Evolutionary conservation across 2,888 invertebrate species (phyloP).

Genomic region (Desoria tigrina): DNA sequence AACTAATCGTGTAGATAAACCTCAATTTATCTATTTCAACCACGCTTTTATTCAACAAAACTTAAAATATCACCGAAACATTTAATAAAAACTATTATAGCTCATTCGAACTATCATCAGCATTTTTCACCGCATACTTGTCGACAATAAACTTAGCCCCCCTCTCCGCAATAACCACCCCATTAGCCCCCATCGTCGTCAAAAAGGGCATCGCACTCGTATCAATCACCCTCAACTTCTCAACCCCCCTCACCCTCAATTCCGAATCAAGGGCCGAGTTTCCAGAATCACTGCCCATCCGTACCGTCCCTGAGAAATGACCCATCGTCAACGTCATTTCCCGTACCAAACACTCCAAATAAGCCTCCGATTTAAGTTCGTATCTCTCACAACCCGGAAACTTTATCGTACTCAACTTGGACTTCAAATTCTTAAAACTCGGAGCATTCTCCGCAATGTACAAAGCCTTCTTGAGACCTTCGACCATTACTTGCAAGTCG

Average conservation of each 20-base stretch:
- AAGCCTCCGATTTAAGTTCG: slow-evolving; percentile 27
- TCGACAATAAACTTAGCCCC: slow-evolving; percentile 29
- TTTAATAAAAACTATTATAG: too few relatives aligned
- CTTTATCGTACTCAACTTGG: slow-evolving; percentile 27
- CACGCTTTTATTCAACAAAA: too few relatives aligned
- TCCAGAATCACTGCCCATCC: slow-evolving; percentile 10
- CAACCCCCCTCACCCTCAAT: slow-evolving; percentile 19
- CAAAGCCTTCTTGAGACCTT: slow-evolving; percentile 32
- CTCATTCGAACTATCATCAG: too few relatives aligned
- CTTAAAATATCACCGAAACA: too few relatives aligned
- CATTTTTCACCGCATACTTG: too few relatives aligned
- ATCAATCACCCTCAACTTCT: slow-evolving; percentile 30
- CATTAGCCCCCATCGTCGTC: slow-evolving; percentile 26
- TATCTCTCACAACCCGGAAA: slow-evolving; percentile 31
- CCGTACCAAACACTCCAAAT: slow-evolving; percentile 36
- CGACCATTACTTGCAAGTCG: slow-evolving; percentile 47
- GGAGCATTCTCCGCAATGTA: slow-evolving; percentile 42
- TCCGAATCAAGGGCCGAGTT: slow-evolving; percentile 12
- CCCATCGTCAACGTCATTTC: slow-evolving; percentile 25
- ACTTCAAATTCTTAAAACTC: slow-evolving; percentile 24
- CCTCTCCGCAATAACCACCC: slow-evolving; percentile 35
- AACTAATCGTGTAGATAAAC: too few relatives aligned
- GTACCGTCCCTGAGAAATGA: slow-evolving; percentile 28
- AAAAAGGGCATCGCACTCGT: slow-evolving; percentile 36
- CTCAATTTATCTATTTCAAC: too few relatives aligned